Base-by-base conservation (phyloP, 2,888 invertebrate genomes). In the Meloe dianella region DNA sequence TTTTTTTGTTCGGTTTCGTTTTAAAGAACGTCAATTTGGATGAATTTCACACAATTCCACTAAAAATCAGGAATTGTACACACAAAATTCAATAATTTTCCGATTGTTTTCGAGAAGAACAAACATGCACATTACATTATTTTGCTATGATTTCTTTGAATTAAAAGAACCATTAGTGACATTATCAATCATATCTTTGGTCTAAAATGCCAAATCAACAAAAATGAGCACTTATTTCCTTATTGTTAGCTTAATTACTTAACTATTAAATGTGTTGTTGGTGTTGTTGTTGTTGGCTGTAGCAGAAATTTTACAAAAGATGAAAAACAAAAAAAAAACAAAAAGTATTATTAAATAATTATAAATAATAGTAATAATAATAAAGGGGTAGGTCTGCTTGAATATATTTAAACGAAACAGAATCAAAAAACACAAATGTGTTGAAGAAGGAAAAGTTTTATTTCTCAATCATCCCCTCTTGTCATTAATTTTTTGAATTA, bases 141-240 rank as follows among this genome's bases (percentile, higher is more conserved):
- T 24, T 54, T 54, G 24, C 24, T 54, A 24, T 10, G 2, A 54
- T 54, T 54, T 27, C 2, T 54, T 24, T 41, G n/a, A 17, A 32
- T 32, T 10, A 24, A 14, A 10, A 1, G 20, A 22, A 51, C 20
- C 2, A 10, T 10, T 24, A 22, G 10, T 24, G 14, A n/a, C 24
- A 54, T 24, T 14, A 27, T 47, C 56, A n/a, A 68, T 69, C 69
- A 78, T 79, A 78, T 79, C 78, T 73, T 73, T 73, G 74, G 78
- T 77, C 78, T 77, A 75, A 76, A 59, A 72, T 64, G 74, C 74
- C 75, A 72, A 65, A 69, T 71, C 9, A 47, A 22, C 10, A 24
- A 27, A 27, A 27, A 27, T 27, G 27, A 24, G 24, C 51, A 51
- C 51, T 51, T 51, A 51, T 24, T 51, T 51, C 51, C 47, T 51